Base-by-base conservation (phyloP, 2,888 invertebrate genomes). In the Drosophila austrosaltans region DNA sequence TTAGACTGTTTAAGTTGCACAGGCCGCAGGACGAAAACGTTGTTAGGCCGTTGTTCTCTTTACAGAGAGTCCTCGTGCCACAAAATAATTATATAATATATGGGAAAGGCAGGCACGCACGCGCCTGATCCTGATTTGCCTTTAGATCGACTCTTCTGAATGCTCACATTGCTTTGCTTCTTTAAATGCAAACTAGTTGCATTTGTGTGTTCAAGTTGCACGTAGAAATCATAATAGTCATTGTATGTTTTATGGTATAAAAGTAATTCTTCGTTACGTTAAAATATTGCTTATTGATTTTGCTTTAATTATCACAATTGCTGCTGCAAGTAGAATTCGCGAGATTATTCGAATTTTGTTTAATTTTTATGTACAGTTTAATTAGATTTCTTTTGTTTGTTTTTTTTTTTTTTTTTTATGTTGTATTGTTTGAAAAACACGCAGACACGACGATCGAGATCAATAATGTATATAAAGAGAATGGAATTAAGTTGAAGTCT, bases 21-120 rank as follows among this genome's bases (percentile, higher is more conserved):
- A 87, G 78, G 84, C 87, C 87, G 84, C 89, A 88, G 84, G 89
- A 87, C 81, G 89, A 79, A 76, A 89, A 85, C 84, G 84, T 85
- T 81, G 84, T 89, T 63, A 87, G 81, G 84, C 84, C 82, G 84
- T 85, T 87, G 12, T 36, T 57, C 57, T 57, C 56, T 57, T 25
- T 57, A 16, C 48, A 48, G 48, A 66, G 75, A 60, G 62, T 80
- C 80, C 81, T 72, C 53, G 63, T 77, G 69, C 69, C 69, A 79
- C 68, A 66, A 83, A 69, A 59, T 58, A 76, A 73, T 65, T 71
- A 54, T 73, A 59, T 59, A 65, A 36, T 66, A 72, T 53, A 42
- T 72, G 56, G 65, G 40, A 56, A 54, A 60, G 56, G 22, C 32
- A n/a, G 60, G 56, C 65, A 20, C 64, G 22, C 32, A n/a, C 66